phyloP scores from a whole-genome alignment of 1,140 invertebrate genomes.

The Augochlora pura region DNA sequence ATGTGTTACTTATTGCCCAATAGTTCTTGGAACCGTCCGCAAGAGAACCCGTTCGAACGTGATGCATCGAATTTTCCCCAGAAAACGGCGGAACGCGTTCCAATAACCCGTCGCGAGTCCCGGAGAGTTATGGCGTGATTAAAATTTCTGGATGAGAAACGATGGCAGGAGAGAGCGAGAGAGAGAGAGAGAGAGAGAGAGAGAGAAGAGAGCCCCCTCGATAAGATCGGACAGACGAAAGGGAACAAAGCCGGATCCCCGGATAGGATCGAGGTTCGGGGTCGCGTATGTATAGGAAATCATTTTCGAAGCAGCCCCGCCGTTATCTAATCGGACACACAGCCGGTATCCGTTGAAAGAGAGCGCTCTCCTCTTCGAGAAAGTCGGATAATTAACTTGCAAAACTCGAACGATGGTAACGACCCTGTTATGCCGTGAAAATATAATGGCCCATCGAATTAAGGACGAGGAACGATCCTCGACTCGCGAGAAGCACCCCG shows the following conservation, averaged over 20 bases:
- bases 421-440: neutral
- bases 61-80: neutral
- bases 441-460: neutral
- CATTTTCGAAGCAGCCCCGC: neutral
- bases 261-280: neutral
- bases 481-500: neutral
- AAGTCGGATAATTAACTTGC: conserved; percentile 3
- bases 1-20: neutral
- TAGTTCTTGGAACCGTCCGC: conserved; percentile 2
- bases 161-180: neutral
- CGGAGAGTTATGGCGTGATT: conserved; percentile 4
- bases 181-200: too few relatives aligned
- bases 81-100: neutral
- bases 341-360: neutral
- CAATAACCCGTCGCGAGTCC: neutral
- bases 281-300: neutral
- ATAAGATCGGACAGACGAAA: neutral
- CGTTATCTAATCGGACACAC: conserved; percentile 7
- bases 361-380: neutral
- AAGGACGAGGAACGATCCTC: neutral
- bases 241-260: neutral
- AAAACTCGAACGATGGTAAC: neutral
- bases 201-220: too few relatives aligned
- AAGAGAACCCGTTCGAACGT: neutral
- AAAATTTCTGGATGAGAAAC: conserved; percentile 6